Base-by-base conservation (phyloP, 2,797 vertebrate species). In the Acanthopagrus latus region DNA sequence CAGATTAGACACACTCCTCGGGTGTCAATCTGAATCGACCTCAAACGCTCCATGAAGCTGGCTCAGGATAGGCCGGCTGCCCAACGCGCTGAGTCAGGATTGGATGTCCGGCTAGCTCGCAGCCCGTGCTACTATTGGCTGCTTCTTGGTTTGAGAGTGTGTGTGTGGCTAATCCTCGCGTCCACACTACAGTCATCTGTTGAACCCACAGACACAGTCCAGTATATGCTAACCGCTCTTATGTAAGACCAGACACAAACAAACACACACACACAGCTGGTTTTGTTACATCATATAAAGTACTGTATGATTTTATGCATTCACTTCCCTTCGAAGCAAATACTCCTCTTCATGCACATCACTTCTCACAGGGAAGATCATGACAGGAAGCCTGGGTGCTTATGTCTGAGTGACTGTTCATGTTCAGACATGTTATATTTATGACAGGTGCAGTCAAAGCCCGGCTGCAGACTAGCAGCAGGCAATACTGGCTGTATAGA, bases 1-100 rank as follows among this genome's bases (percentile, higher is more conserved):
- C 80, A 84, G 89, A 90, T 92, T 86, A 91, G 80, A 84, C 77
- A 16, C 44, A 74, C 78, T 79, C 51, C 75, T 75, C 21, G 17
- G 54, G 78, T 74, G 86, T 82, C 86, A 74, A 63, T 84, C 71
- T 76, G 57, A 86, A 82, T 76, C 51, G 33, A 71, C 64, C 67
- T 86, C 23, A 74, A 47, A 73, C 67, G 0, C 44, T 77, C 56
- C 5, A 46, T n/a, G 7, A 56, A 86, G 77, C 78, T 50, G 71
- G 52, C 41, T 48, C 25, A 9, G n/a, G 63, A 89, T 75, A 76
- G 85, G 82, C 52, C 18, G 33, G 5, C 43, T 43, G 4, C 33
- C 21, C 77, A 65, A 70, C 57, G 78, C 82, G 52, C 79, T 21
- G 48, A 14, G 13, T 69, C 47, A 7, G 71, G 79, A 88, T 85